Conservation (phyloP, 2,113 vertebrate species). For the Chionis minor region DNA sequence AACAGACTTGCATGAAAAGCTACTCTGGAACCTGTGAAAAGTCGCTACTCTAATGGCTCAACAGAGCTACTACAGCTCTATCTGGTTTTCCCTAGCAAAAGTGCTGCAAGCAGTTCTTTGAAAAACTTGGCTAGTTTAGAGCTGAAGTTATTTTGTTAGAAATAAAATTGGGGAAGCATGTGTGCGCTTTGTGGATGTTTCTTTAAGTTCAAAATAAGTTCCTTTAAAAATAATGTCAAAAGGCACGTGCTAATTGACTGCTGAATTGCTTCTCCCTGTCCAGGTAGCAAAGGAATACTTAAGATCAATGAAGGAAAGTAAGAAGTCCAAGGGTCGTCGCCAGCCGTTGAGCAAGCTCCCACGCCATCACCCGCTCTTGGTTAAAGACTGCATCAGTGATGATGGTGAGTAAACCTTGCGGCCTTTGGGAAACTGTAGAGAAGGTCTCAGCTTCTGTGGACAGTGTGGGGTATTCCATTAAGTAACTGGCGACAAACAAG, state of each 20-base stretch:
- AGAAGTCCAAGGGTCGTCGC: conserved; percentile 86
- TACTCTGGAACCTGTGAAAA: neutral
- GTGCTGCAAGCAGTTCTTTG: neutral
- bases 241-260: neutral
- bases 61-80: neutral
- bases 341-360: conserved; percentile 88
- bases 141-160: neutral
- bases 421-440: neutral
- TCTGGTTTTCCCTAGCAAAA: neutral
- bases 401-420: conserved; percentile 81
- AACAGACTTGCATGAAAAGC: neutral
- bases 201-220: neutral
- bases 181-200: neutral
- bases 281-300: conserved; percentile 83
- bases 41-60: neutral
- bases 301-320: conserved; percentile 79
- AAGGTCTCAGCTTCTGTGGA: neutral
- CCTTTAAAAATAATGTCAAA: neutral
- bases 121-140: neutral
- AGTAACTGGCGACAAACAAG: neutral
- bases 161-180: neutral
- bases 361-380: conserved; percentile 86
- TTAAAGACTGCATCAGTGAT: conserved; percentile 89
- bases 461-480: neutral
- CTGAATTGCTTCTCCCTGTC: conserved; percentile 42